Evolutionary conservation across 2,888 invertebrate genomes (phyloP).

Genomic region (Ormyrus thymus): DNA sequence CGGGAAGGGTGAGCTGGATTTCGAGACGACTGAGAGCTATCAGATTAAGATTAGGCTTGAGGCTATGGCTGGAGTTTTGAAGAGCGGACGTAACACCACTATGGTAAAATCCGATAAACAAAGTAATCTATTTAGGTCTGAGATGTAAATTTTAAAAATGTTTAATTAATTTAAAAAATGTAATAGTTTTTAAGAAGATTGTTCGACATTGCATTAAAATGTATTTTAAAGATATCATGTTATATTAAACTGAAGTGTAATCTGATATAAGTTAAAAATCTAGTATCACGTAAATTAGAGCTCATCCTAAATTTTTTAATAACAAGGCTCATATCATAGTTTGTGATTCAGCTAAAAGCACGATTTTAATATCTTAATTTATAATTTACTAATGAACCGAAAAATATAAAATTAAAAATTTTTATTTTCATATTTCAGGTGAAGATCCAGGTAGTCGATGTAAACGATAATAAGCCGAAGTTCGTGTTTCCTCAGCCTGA

Average conservation of each 20-base stretch:
- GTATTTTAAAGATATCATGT: too few relatives aligned
- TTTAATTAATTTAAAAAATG: too few relatives aligned
- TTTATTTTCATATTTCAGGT: conserved; percentile 74
- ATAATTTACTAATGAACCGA: too few relatives aligned
- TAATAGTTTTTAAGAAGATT: too few relatives aligned
- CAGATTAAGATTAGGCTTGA: conserved; percentile 85
- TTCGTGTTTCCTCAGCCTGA: conserved; percentile 84
- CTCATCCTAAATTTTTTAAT: too few relatives aligned
- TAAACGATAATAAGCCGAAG: conserved; percentile 92
- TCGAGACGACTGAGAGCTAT: conserved; percentile 85
- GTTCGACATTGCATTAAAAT: too few relatives aligned
- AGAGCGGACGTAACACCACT: conserved; percentile 84
- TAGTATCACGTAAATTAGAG: too few relatives aligned
- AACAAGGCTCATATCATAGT: too few relatives aligned
- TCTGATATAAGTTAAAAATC: too few relatives aligned
- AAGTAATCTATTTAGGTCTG: not conserved
- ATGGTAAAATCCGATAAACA: conserved; percentile 69
- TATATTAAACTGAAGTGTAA: too few relatives aligned
- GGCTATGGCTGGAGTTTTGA: conserved; percentile 87
- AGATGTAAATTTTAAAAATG: not conserved
- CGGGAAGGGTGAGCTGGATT: conserved; percentile 84
- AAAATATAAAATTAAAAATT: too few relatives aligned
- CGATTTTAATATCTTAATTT: not conserved
- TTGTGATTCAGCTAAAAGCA: too few relatives aligned
- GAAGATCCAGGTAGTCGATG: conserved; percentile 88